Base-by-base conservation (phyloP, 1,140 invertebrate species). In the Stratiolaelaps scimitus region DNA sequence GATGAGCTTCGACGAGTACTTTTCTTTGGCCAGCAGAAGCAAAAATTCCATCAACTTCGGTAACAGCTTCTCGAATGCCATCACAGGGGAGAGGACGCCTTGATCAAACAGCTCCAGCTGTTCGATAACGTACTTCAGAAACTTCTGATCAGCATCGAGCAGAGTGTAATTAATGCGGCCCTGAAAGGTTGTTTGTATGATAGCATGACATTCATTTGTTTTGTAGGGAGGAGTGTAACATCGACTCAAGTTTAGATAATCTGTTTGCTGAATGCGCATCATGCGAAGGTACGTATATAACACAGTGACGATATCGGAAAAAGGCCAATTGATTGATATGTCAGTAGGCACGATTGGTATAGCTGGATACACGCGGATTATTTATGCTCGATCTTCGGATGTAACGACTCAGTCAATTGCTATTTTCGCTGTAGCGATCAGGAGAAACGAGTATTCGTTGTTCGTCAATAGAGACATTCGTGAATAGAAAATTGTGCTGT, bases 11-110 rank as follows among this genome's bases (percentile, higher is more conserved):
- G 53, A 60, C 15, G 53, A 60, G 34, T 60, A 60, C 53, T 60
- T 60, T 23, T 60, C 53, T 60, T 60, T 60, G 53, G 53, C 53
- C 34, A 60, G 26, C 2, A 60, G 53, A 26, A 60, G 53, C 17
- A 60, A 26, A 34, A 60, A 60, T 23, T 60, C 53, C 53, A 60
- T 60, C 17, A 60, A 23, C 10, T 60, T 60, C 20, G 53, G 53
- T 23, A 60, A 26, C 26, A 60, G 26, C 20, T 60, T 26, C 23
- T 60, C 26, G 13, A 26, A 26, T 17, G 15, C 26, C 26, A 29
- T 26, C 26, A 34, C 53, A 15, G 53, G 53, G 1, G 53, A 60
- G 1, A 26, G 23, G 15, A 60, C 26, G 17, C 53, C 53, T 26
- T 60, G 26, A 26, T 60, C 53, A 34, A 60, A 60, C 15, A 60